Evolutionary conservation across 2,113 vertebrate species (phyloP).

Genomic region (Lutjanus erythropterus): DNA sequence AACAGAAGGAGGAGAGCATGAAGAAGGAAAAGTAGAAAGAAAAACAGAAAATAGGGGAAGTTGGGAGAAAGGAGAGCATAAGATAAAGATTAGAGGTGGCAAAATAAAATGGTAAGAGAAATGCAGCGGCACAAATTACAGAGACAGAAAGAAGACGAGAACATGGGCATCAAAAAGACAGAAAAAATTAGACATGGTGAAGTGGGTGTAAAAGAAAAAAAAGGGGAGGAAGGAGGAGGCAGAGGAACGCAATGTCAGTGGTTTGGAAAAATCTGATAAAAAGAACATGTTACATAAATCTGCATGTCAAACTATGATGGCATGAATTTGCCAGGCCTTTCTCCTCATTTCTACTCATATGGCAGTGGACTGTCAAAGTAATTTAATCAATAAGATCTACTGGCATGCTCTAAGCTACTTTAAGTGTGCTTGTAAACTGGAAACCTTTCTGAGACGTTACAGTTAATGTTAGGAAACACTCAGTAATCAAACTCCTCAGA

Average conservation of each 20-base stretch:
- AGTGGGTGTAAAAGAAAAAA: slow-evolving; percentile 3
- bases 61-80: slow-evolving; percentile 7
- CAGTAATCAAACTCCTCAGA: background rate
- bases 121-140: slow-evolving; percentile 36
- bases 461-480: background rate
- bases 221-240: too few relatives aligned
- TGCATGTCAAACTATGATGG: background rate
- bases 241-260: background rate
- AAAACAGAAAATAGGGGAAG: slow-evolving; percentile 6
- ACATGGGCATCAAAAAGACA: background rate
- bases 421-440: background rate
- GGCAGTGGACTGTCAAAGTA: background rate
- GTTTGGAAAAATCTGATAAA: background rate
- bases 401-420: background rate
- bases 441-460: background rate
- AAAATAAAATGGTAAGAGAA: slow-evolving; percentile 37
- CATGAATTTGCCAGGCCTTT: background rate
- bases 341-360: background rate
- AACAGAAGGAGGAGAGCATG: slow-evolving; percentile 1
- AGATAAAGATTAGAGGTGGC: slow-evolving; percentile 35
- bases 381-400: slow-evolving; percentile 5
- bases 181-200: slow-evolving; percentile 16
- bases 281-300: background rate
- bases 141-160: background rate
- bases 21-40: background rate